Evolutionary conservation across 2,888 invertebrate species (phyloP), one percentile per base, ranked within the genome.

Genomic region (Peribatodes rhomboidaria): DNA sequence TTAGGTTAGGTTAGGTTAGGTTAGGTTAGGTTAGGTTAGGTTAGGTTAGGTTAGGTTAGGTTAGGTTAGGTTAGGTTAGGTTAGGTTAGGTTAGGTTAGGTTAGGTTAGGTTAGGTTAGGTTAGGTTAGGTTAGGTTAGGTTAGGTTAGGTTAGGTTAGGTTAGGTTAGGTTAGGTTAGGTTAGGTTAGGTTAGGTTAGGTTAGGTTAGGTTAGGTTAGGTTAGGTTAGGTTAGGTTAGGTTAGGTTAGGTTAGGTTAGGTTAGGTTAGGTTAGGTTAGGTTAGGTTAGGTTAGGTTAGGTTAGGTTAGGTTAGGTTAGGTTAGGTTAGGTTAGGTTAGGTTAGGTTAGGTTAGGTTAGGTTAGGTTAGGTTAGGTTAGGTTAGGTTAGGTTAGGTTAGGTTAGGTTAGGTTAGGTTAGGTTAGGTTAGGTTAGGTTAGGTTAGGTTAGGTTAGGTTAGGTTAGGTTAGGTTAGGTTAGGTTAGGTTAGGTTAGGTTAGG

Each of bases 371-470:
- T 49, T 49, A 49, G 49, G 49, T 49, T 49, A 49, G 65, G 61
- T 61, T 61, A 53, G 65, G 65, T 60, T 59, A 60, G 65, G 60
- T 59, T 59, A 65, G 65, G 60, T 59, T 52, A 58, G 65, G 61
- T 61, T 61, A 65, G 65, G 65, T 65, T 61, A 61, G 65, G 61
- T 65, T 65, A 61, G 65, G 61, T 61, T 65, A 65, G 61, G 61
- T 65, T 65, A 65, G 60, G 61, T 65, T 49, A 49, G 49, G 49
- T 64, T 64, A 64, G 59, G 67, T 67, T 67, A 67, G 67, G 67
- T 67, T 67, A 63, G 67, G 67, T 63, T 67, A 63, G 67, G 63
- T 67, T 63, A 63, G 67, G 63, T 67, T 67, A 63, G 67, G 67
- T 67, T 63, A 63, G 63, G 63, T 67, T 67, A 59, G 63, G 62